Evolutionary conservation across 2,888 invertebrate genomes (phyloP).

Genomic region (Lepetodrilus schrolli): DNA sequence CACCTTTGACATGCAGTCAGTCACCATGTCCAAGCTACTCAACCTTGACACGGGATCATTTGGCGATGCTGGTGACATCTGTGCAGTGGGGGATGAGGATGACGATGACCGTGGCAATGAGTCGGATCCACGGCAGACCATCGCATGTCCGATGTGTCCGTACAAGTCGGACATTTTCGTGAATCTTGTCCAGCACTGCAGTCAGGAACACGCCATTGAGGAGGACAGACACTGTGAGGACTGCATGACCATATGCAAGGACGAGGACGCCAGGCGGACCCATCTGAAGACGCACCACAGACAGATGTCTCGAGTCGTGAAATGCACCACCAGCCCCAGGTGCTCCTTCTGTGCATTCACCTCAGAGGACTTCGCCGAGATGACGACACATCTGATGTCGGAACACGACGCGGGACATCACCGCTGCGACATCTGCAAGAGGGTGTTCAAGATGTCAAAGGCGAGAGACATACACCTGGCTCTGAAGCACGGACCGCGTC

Average conservation of each 20-base stretch:
- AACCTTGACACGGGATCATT: neutral
- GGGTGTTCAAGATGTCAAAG: slow-evolving; percentile 2
- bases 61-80: neutral
- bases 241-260: neutral
- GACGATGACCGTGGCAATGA: no score
- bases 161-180: neutral
- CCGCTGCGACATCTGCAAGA: slow-evolving; percentile 22
- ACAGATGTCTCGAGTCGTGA: neutral
- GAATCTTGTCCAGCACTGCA: neutral
- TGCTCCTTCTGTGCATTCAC: slow-evolving; percentile 14
- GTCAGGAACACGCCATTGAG: neutral
- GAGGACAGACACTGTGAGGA: neutral
- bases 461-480: neutral
- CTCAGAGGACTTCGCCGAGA: neutral
- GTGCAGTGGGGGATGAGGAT: neutral
- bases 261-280: neutral
- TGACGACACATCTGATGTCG: neutral
- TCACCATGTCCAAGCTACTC: neutral
- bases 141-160: neutral
- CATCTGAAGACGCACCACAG: neutral
- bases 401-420: neutral
- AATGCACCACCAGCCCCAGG: neutral
- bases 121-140: no score
- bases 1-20: neutral
- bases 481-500: slow-evolving; percentile 1